These are phyloP conservation scores for Parazoanthus swiftii DNA, from an alignment of 92 coral and sea anemone species.

Conservation along the genomic window DNA sequence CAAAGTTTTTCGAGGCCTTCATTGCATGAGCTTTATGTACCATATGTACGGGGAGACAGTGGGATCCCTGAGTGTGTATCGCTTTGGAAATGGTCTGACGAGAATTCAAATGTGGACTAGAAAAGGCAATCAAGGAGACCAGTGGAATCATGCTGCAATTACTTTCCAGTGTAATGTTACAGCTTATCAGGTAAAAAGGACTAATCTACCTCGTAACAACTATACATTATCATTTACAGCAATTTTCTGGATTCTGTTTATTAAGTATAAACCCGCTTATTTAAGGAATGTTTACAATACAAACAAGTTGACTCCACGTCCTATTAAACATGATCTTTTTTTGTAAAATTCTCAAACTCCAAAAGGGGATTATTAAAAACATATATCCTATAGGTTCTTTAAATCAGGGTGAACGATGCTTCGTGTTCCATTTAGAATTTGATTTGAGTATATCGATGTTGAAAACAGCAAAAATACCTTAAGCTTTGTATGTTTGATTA, in stretches of 20 bases:
- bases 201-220: background rate
- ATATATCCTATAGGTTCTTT: too few species aligned
- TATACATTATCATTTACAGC: background rate
- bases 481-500: too few species aligned
- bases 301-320: too few species aligned
- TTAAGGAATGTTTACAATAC: too few species aligned
- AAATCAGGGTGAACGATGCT: too few species aligned
- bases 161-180: constrained; percentile 64
- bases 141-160: constrained; percentile 78
- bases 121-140: constrained; percentile 78
- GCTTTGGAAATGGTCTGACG: constrained; percentile 78
- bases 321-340: too few species aligned
- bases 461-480: too few species aligned
- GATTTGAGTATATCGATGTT: too few species aligned
- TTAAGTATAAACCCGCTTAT: background rate
- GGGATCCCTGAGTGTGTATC: constrained; percentile 73
- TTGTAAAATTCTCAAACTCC: background rate
- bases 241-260: background rate
- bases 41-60: constrained; percentile 85
- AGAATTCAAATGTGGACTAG: constrained; percentile 68
- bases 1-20: constrained; percentile 69
- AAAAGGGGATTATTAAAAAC: too few species aligned
- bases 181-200: constrained; percentile 60
- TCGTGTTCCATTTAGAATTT: too few species aligned
- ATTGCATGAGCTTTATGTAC: constrained; percentile 87